Base-by-base conservation (phyloP, 2,113 vertebrate genomes). In the Lycocorax pyrrhopterus region DNA sequence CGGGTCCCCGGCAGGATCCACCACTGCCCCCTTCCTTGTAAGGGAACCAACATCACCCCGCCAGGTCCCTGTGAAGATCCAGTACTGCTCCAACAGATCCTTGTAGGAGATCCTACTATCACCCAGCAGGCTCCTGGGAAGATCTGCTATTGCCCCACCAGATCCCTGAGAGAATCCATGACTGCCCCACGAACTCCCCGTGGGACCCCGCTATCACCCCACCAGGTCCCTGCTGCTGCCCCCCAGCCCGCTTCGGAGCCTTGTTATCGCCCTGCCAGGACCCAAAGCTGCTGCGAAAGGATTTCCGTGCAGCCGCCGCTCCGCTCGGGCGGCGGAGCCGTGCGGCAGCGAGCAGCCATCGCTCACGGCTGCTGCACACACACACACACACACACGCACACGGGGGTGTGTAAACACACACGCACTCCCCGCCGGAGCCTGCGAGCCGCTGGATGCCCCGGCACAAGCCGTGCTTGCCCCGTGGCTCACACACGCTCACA, bases 21-120 rank as follows among this genome's bases (percentile, higher is more conserved):
- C 2, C 12, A 2, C 18, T 23, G 58, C n/a, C n/a, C 6, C 67
- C 30, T 3, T 21, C 44, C 53, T 21, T 23, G 21, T 2, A 3
- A 30, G 2, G 15, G 41, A 8, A 4, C 9, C n/a, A 2, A 0
- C 66, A 9, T 5, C 37, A 3, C 39, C 15, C 56, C 12, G 1
- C 66, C 19, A 7, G 26, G 16, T 44, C 41, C 43, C 44, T 14
- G 22, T 5, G 7, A 13, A 29, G 17, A 46, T 9, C 27, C 52
- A 5, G 9, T 1, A 2, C 5, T 68, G 62, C 46, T 52, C 63
- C 84, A 44, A 12, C 22, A 77, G 53, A 33, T 37, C 33, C 53
- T 44, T 9, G 22, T n/a, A n/a, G n/a, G n/a, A n/a, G n/a, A n/a
- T n/a, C n/a, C n/a, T n/a, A n/a, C n/a, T n/a, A n/a, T n/a, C n/a